These are phyloP conservation scores for Acrocephalus kingi DNA, from an alignment of 2,113 vertebrate genomes.

Conservation along the genomic window DNA sequence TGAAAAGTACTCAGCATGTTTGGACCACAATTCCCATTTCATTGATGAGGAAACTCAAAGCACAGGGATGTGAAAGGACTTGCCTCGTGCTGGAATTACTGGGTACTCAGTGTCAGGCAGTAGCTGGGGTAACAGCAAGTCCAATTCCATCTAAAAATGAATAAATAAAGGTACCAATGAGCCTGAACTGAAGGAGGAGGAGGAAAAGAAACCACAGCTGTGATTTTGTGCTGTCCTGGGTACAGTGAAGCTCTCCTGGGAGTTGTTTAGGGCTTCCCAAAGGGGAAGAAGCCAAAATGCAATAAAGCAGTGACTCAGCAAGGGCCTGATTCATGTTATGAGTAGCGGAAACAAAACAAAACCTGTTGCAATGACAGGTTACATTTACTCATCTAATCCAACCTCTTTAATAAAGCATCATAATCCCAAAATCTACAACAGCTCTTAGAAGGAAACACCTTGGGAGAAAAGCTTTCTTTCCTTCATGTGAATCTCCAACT, in stretches of 20 bases:
- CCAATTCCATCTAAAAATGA: background rate
- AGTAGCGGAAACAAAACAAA: background rate
- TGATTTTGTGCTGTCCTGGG: background rate
- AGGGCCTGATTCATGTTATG: background rate
- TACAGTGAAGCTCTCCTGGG: background rate
- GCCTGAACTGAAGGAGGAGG: background rate
- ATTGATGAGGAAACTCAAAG: background rate
- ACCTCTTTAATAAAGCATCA: background rate
- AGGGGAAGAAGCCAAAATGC: background rate
- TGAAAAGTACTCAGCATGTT: background rate
- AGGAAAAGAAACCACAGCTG: background rate
- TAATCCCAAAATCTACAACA: background rate
- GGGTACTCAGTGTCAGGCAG: background rate
- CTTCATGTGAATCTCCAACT: background rate
- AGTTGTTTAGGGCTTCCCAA: background rate
- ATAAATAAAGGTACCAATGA: background rate
- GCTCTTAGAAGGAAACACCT: background rate
- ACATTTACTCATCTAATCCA: background rate
- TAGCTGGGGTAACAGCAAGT: background rate
- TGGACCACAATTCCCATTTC: background rate
- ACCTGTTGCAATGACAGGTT: background rate
- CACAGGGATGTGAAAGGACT: background rate
- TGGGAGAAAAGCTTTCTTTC: background rate
- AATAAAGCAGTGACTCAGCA: background rate
- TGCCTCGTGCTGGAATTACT: background rate